Percentiles rank a stretch among this genome's conserved stretches.
Evolutionary conservation across 30 jellyfish, hydroid and myxozoan genomes (phyloP).

Genomic region (Catostylus mosaicus): DNA sequence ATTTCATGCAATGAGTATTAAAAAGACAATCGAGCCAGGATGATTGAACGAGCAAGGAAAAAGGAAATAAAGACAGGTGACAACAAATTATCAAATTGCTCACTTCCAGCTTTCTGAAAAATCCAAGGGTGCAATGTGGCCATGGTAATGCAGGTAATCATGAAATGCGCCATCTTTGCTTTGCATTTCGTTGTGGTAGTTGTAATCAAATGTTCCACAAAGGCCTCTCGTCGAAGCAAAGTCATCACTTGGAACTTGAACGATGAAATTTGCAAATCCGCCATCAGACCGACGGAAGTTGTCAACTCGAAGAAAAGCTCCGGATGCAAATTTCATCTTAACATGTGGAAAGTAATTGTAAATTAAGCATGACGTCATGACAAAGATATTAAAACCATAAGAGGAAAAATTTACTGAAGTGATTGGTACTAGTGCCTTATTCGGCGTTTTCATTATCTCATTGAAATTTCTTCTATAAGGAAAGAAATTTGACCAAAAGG

Average conservation of each 20-base stretch:
- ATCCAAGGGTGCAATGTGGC: conserved; percentile 8
- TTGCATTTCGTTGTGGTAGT: conserved; percentile 30
- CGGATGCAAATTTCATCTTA: conserved; percentile 63
- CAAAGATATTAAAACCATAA: not conserved
- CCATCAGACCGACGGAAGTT: not conserved
- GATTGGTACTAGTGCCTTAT: not conserved
- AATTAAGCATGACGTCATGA: not conserved
- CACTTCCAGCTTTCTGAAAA: conserved; percentile 74
- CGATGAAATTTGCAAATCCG: conserved; percentile 35
- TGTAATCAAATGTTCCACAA: conserved; percentile 61
- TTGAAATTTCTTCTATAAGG: no score
- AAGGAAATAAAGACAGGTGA: not conserved
- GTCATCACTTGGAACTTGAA: conserved; percentile 51
- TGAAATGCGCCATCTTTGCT: conserved; percentile 34
- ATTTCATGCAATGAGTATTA: no score
- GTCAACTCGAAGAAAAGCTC: conserved; percentile 11
- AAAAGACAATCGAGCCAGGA: no score
- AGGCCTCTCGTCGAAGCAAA: conserved; percentile 52
- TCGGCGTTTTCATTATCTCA: not conserved
- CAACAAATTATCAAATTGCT: not conserved
- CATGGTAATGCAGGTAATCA: not conserved
- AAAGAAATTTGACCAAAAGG: no score
- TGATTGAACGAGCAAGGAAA: no score
- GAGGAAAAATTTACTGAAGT: not conserved
- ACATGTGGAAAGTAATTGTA: not conserved